phyloP scores from a whole-genome alignment of 2,113 vertebrate genomes.

The Callocephalon fimbriatum region DNA sequence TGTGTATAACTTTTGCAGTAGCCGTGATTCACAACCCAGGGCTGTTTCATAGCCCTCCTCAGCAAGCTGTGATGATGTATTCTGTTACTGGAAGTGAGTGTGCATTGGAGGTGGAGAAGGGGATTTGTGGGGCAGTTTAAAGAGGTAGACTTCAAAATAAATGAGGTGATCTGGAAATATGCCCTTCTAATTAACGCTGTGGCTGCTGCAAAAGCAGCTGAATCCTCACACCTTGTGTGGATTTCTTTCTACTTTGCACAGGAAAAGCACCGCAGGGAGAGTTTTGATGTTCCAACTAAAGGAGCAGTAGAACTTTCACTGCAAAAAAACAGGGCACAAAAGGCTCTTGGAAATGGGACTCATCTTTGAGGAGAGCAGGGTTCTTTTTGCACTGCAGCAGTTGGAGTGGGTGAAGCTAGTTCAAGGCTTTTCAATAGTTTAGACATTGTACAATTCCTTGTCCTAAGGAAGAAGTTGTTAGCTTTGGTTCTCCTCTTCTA shows the following conservation, averaged over 20 bases:
- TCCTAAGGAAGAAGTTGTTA: neutral
- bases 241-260: neutral
- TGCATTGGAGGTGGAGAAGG: neutral
- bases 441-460: neutral
- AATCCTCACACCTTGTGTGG: neutral
- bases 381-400: rapidly evolving
- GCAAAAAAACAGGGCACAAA: neutral
- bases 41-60: neutral
- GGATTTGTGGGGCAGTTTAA: neutral
- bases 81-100: rapidly evolving
- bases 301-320: neutral
- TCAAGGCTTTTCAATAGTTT: neutral
- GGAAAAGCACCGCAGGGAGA: neutral
- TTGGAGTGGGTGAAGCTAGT: neutral
- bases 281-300: neutral
- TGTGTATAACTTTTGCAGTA: rapidly evolving
- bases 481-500: neutral
- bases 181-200: neutral
- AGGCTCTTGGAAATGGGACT: neutral
- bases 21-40: neutral
- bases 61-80: neutral
- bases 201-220: neutral
- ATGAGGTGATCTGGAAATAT: neutral
- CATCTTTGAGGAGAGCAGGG: neutral
- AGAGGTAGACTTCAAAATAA: neutral